Evolutionary conservation across 2,113 vertebrate genomes (phyloP), one percentile per base, ranked within the genome.

Genomic region (Polypterus senegalus): DNA sequence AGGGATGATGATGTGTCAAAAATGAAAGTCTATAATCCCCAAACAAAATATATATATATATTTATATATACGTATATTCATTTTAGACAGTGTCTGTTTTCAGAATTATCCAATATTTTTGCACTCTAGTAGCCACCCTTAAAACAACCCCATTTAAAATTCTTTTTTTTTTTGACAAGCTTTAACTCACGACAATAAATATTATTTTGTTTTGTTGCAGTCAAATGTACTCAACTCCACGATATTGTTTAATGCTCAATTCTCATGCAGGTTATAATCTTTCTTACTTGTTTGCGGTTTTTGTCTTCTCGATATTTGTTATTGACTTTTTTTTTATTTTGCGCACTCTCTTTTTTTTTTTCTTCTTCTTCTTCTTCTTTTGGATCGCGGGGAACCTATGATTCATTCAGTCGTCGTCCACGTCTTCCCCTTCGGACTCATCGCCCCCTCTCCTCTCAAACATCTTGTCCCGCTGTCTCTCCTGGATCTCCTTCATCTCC

Each of bases 401-500:
- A 9, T 52, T 45, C 45, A 64, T 65, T 94, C 88, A 97, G 69
- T 96, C 92, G 81, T 97, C 92, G 4, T 97, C 93, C 81, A 85
- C 91, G 60, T 96, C 92, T 59, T 97, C 93, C 1, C 88, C 90
- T 68, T 97, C 93, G 1, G 91, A 93, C 74, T 96, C 93, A n/a
- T 96, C 92, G 44, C 81, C 82, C 1, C 72, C 77, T 0, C 87
- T 82, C 5, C 91, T 80, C 73, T 95, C 93, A 67, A 92, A 94
- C 63, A 89, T 84, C 75, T 96, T 96, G 61, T 97, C 93, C 73
- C 90, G 71, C 75, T 93, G 90, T 57, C 90, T 72, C 69, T 95
- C 94, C 77, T 97, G 94, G 86, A 97, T 96, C 78, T 96, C 92
- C 68, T 94, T 92, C 94, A 97, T 97, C 86, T 96, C 93, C 65